Conservation (phyloP, 2,888 invertebrate genomes). For the Andrena haemorrhoa region DNA sequence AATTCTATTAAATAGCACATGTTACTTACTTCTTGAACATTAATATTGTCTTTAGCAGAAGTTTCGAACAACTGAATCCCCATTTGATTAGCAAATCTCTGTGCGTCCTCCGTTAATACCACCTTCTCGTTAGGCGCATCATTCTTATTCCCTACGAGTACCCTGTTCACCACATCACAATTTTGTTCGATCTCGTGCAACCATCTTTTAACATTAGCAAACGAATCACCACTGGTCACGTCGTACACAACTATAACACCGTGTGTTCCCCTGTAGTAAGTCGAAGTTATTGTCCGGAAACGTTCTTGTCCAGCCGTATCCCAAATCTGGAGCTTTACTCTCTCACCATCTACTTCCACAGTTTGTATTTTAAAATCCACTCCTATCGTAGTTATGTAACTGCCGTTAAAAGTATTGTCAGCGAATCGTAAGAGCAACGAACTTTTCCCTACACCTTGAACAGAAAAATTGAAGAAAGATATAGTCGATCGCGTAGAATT, state of each 20-base stretch:
- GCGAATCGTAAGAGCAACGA: slow-evolving; percentile 98
- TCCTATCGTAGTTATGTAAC: slow-evolving; percentile 99
- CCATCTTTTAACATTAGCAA: slow-evolving; percentile 99
- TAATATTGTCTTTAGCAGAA: slow-evolving; percentile 99
- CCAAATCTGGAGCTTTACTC: slow-evolving; percentile 98
- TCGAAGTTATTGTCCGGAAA: slow-evolving; percentile 99
- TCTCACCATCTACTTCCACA: slow-evolving; percentile 94
- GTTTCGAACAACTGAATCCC: slow-evolving; percentile 98
- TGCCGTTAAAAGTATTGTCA: slow-evolving; percentile 99
- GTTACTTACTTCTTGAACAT: slow-evolving; percentile 97
- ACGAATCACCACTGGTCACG: slow-evolving; percentile 99
- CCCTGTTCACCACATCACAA: slow-evolving; percentile 99
- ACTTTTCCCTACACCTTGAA: slow-evolving; percentile 98
- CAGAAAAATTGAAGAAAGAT: slow-evolving; percentile 68
- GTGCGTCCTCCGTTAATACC: slow-evolving; percentile 98
- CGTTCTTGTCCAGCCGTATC: slow-evolving; percentile 99
- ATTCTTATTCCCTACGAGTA: slow-evolving; percentile 99
- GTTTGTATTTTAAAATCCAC: slow-evolving; percentile 99
- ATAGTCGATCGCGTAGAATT: no score
- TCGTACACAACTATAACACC: slow-evolving; percentile 99
- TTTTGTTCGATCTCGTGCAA: slow-evolving; percentile 99
- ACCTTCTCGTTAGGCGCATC: slow-evolving; percentile 98
- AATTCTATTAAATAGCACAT: slow-evolving; percentile 1
- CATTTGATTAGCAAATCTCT: slow-evolving; percentile 98
- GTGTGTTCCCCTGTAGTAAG: slow-evolving; percentile 99